Conservation (phyloP, 23 tunicate species). For the Halocynthia aurantium region DNA sequence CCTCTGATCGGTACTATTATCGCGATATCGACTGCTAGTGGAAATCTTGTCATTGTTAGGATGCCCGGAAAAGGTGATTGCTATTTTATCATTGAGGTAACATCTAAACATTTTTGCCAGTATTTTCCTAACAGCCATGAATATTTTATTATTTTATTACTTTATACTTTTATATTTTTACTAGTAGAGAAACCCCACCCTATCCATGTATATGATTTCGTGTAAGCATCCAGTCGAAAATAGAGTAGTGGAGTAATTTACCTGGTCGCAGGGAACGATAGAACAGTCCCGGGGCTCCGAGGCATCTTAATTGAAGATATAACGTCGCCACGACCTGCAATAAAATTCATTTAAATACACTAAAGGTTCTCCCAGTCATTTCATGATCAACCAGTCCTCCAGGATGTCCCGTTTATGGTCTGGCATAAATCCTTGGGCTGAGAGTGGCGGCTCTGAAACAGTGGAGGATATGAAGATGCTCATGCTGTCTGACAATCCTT, state of each 20-base stretch:
- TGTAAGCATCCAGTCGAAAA: too few species aligned
- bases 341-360: too few species aligned
- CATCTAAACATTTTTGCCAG: neutral
- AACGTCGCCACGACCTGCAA: neutral
- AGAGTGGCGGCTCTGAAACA: constrained; percentile 34
- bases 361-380: too few species aligned
- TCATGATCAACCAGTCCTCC: constrained; percentile 45
- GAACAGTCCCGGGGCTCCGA: constrained; percentile 7
- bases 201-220: too few species aligned
- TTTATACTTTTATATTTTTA: too few species aligned
- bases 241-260: too few species aligned
- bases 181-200: too few species aligned
- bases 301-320: neutral
- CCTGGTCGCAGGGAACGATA: too few species aligned
- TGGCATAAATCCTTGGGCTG: constrained; percentile 83
- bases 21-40: constrained; percentile 28
- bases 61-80: constrained; percentile 46
- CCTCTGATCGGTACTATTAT: constrained; percentile 1
- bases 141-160: neutral
- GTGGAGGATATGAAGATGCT: constrained; percentile 28
- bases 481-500: constrained; percentile 14
- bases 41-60: constrained; percentile 28
- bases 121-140: neutral
- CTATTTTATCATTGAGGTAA: neutral
- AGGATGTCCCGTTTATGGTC: constrained; percentile 60